Base-by-base conservation (phyloP, 2,797 vertebrate genomes). In the Megalops cyprinoides region DNA sequence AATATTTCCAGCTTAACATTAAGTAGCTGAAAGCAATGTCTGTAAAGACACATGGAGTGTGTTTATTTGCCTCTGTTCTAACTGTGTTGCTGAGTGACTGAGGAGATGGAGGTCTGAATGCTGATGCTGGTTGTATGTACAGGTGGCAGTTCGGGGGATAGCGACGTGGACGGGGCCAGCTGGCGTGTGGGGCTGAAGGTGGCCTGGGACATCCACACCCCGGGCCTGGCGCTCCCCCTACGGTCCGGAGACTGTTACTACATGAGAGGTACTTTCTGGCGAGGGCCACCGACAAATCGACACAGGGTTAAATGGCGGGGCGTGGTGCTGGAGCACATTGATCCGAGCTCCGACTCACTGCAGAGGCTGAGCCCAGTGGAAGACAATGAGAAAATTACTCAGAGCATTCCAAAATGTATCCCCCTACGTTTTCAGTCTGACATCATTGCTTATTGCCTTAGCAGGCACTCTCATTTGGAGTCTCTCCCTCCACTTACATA, bases 161-260 rank as follows among this genome's bases (percentile, higher is more conserved):
- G 90, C 25, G 88, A 91, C 83, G 91, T 91, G 80, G 95, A 97
- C 78, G 93, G 93, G 69, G 88, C 93, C 3, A 89, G 91, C 77
- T 99, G 98, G 98, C 95, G 97, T 0, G 93, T 98, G 1, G 97
- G 96, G 77, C 93, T 99, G 81, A 99, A 99, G 91, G 95, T 99
- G 48, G 97, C 98, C 0, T 99, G 98, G 98, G 97, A 99, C 93
- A 97, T 98, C 82, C 94, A 97, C 88, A 98, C 97, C 8, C 97
- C 98, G 51, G 98, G 98, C 39, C 92, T 99, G 85, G 96, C 94
- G 74, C 85, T 99, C 42, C 97, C 98, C 0, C 96, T 99, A 87
- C 94, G 93, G 88, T 96, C 96, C 53, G 97, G 98, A 92, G 98
- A 99, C 94, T 96, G 96, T 93, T 99, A 99, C 89, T 96, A 99